Conservation (phyloP, 2,113 vertebrate species). For the Cairina moschata region DNA sequence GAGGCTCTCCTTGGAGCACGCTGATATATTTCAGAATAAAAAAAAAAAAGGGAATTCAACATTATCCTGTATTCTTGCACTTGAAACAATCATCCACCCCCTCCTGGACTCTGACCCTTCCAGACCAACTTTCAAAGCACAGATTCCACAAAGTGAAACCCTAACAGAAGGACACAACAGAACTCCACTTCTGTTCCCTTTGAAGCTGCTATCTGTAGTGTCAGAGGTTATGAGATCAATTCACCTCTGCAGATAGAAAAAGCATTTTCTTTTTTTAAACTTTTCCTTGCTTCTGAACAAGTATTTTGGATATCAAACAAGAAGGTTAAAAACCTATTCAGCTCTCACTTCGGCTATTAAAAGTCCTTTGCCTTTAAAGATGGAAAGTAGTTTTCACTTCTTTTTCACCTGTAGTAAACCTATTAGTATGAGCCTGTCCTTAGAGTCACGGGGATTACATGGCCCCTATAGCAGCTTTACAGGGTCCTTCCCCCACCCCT, state of each 20-base stretch:
- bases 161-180: not conserved
- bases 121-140: not conserved
- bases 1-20: not conserved
- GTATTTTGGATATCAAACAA: not conserved
- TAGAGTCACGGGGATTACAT: not conserved
- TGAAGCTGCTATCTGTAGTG: not conserved
- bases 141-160: not conserved
- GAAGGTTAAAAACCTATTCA: not conserved
- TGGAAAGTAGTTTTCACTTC: not conserved
- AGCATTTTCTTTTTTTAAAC: not conserved
- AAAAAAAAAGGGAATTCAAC: not conserved
- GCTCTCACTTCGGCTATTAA: not conserved
- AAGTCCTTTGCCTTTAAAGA: not conserved
- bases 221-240: not conserved
- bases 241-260: not conserved
- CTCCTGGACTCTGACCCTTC: not conserved
- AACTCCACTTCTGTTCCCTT: not conserved
- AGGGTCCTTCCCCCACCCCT: not conserved
- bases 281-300: not conserved
- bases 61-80: not conserved
- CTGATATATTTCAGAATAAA: not conserved
- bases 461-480: not conserved
- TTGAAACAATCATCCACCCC: not conserved
- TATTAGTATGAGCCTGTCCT: not conserved
- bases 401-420: not conserved